Evolutionary conservation across 1,140 invertebrate genomes (phyloP).

Genomic region (Drosophila willistoni): DNA sequence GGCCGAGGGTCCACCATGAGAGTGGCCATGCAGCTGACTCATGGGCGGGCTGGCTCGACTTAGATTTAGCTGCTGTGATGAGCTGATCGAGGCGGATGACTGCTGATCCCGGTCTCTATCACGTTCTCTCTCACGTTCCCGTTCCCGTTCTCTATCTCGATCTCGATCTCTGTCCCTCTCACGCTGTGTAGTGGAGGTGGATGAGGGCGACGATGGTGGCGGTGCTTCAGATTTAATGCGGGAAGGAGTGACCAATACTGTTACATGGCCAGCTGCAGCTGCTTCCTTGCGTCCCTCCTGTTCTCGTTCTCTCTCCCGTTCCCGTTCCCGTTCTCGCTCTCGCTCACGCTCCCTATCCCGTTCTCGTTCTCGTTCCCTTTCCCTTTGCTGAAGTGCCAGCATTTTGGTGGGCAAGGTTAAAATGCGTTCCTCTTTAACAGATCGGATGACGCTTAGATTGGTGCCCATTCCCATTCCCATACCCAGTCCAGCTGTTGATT

Average conservation of each 20-base stretch:
- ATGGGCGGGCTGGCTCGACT: slow-evolving; percentile 61
- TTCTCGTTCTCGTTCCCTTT: slow-evolving; percentile 49
- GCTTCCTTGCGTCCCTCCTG: slow-evolving; percentile 63
- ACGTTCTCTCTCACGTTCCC: slow-evolving; percentile 32
- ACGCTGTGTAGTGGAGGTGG: slow-evolving; percentile 53
- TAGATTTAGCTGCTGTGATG: slow-evolving; percentile 57
- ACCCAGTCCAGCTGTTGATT: slow-evolving; percentile 9
- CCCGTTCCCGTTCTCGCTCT: slow-evolving; percentile 37
- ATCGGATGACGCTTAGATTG: slow-evolving; percentile 80
- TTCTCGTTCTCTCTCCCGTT: slow-evolving; percentile 63
- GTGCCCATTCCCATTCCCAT: slow-evolving; percentile 22
- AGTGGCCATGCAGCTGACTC: slow-evolving; percentile 32
- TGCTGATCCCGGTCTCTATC: slow-evolving; percentile 44
- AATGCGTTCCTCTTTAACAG: slow-evolving; percentile 79
- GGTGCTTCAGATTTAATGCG: slow-evolving; percentile 79
- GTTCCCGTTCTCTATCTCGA: slow-evolving; percentile 30
- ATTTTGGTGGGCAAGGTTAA: slow-evolving; percentile 76
- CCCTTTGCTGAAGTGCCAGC: slow-evolving; percentile 73
- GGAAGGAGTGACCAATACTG: slow-evolving; percentile 81
- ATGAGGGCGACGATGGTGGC: slow-evolving; percentile 77
- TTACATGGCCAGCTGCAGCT: slow-evolving; percentile 83
- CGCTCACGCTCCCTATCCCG: slow-evolving; percentile 38
- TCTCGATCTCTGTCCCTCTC: slow-evolving; percentile 41
- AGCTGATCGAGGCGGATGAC: slow-evolving; percentile 65
- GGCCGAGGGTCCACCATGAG: slow-evolving; percentile 60